A percentile compares a stretch with the other conserved stretches of the same genome.
Conservation (phyloP, 2,888 invertebrate species). For the Dasysyrphus tricinctus region DNA sequence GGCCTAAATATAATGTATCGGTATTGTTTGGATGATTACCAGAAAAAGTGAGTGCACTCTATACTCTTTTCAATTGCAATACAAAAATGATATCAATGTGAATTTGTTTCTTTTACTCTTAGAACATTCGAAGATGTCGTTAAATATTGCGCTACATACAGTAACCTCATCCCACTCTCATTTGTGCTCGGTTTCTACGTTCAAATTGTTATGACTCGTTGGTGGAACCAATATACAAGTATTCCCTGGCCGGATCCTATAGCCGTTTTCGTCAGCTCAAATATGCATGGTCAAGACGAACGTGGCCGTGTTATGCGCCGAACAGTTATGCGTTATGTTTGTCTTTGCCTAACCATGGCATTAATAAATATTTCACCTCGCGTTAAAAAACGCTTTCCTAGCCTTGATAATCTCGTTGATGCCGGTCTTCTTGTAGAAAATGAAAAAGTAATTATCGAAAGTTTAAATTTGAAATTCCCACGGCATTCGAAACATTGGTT, state of each 20-base stretch:
- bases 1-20: constrained; percentile 91
- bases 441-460: constrained; percentile 90
- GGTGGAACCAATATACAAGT: constrained; percentile 94
- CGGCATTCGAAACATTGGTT: constrained; percentile 95
- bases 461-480: constrained; percentile 91
- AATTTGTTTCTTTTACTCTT: constrained; percentile 77
- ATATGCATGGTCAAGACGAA: constrained; percentile 93
- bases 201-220: constrained; percentile 94
- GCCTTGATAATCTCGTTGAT: constrained; percentile 92
- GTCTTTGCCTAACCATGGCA: constrained; percentile 94
- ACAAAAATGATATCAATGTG: not conserved
- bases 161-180: constrained; percentile 94
- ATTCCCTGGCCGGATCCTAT: constrained; percentile 95
- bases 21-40: constrained; percentile 86
- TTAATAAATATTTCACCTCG: constrained; percentile 93
- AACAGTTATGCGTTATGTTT: constrained; percentile 92
- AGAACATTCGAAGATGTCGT: constrained; percentile 93
- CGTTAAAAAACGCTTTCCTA: constrained; percentile 95
- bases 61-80: not conserved
- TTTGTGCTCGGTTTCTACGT: constrained; percentile 98
- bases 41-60: constrained; percentile 87
- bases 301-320: constrained; percentile 92
- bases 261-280: constrained; percentile 93
- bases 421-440: constrained; percentile 92
- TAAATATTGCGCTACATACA: constrained; percentile 93